Percentiles rank a stretch among this genome's conserved stretches.
Conservation (phyloP, 2,888 invertebrate species). For the Arge pagana region DNA sequence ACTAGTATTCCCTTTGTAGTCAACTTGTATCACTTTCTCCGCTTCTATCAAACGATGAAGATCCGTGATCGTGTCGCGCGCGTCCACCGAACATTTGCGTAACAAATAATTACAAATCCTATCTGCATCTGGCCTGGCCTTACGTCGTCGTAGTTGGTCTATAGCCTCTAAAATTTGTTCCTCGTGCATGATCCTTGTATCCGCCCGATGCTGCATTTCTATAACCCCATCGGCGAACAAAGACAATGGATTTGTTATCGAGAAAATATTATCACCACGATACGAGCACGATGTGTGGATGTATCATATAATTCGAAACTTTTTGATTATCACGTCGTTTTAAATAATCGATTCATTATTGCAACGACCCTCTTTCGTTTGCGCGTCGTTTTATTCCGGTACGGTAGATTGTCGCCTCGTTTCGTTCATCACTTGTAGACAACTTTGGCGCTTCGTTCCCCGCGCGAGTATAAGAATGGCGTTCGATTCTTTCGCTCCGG, state of each 20-base stretch:
- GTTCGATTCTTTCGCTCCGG: no score
- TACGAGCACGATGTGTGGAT: no score
- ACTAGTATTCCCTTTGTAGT: constrained; percentile 85
- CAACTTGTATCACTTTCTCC: constrained; percentile 78
- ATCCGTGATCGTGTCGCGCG: constrained; percentile 71
- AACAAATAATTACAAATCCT: constrained; percentile 82
- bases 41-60: constrained; percentile 76
- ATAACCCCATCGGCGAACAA: not conserved
- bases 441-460: no score
- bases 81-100: constrained; percentile 73
- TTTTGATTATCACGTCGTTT: no score
- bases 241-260: not conserved
- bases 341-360: no score
- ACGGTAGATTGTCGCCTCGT: no score
- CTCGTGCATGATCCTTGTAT: constrained; percentile 70
- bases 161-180: constrained; percentile 82
- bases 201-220: constrained; percentile 44
- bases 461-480: no score
- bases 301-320: no score
- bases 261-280: no score
- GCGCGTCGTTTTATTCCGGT: no score
- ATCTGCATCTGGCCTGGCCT: constrained; percentile 82
- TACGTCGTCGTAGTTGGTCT: constrained; percentile 80
- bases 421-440: no score
- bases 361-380: no score